A percentile compares a stretch with the other conserved stretches of the same genome.
Conservation (phyloP, 2,888 invertebrate species). For the Choreutis nemorana region DNA sequence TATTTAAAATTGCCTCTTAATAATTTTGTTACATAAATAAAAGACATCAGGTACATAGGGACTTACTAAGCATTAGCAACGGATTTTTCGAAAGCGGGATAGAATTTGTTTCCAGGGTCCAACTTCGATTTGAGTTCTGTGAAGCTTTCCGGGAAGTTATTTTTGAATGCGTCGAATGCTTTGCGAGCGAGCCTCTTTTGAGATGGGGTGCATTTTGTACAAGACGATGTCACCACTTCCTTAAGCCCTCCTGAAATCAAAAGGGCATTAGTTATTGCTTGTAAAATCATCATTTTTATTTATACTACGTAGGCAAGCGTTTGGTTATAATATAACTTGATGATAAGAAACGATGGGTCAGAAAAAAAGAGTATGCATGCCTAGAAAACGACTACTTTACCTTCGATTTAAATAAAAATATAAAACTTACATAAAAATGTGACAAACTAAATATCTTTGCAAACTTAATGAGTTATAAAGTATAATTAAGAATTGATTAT, state of each 20-base stretch:
- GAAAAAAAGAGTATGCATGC: too few species aligned
- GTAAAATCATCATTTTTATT: too few species aligned
- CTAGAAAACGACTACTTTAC: too few species aligned
- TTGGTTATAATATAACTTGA: too few species aligned
- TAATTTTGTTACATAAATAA: not conserved
- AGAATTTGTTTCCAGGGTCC: constrained; percentile 69
- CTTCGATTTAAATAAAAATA: too few species aligned
- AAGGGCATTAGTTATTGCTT: too few species aligned
- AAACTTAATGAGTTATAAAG: too few species aligned
- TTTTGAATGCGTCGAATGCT: constrained; percentile 70
- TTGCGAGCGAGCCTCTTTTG: constrained; percentile 63
- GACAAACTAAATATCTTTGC: too few species aligned
- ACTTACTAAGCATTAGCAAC: constrained; percentile 20
- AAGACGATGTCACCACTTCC: constrained; percentile 32
- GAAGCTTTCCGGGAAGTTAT: constrained; percentile 68
- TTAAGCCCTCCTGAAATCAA: constrained; percentile 28
- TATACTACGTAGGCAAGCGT: too few species aligned
- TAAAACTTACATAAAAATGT: too few species aligned
- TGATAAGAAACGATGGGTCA: too few species aligned
- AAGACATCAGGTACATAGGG: constrained; percentile 1
- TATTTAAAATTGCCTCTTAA: constrained; percentile 4
- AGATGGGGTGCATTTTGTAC: constrained; percentile 32
- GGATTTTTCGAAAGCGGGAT: constrained; percentile 43
- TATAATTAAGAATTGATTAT: too few species aligned
- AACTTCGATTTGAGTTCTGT: constrained; percentile 69